Percentiles rank a stretch among this genome's conserved stretches.
Evolutionary conservation across 53 echinoderm and acorn worm genomes (phyloP).

Genomic region (Echinarachnius parma): DNA sequence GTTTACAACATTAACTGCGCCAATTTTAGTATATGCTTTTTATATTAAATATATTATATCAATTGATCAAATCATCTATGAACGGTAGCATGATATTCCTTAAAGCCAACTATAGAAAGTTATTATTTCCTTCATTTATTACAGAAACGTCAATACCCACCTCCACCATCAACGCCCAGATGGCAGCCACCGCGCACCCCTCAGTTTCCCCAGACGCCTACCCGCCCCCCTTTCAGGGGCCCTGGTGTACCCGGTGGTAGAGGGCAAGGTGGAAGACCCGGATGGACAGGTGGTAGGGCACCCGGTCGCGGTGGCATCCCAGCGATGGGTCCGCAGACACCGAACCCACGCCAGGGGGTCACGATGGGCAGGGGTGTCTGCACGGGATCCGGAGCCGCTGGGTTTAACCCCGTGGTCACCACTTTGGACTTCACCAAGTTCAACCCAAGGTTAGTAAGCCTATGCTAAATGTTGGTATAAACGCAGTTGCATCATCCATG

Average conservation of each 20-base stretch:
- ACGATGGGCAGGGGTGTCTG: background rate
- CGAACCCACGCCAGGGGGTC: background rate
- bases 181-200: slow-evolving; percentile 22
- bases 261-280: background rate
- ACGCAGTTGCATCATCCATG: too few relatives aligned
- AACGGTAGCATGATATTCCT: background rate
- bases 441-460: slow-evolving; percentile 39
- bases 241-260: background rate
- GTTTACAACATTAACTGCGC: too few relatives aligned
- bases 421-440: slow-evolving; percentile 58
- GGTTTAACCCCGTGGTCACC: slow-evolving; percentile 14
- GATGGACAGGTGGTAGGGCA: background rate
- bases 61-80: background rate
- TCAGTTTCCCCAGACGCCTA: slow-evolving; percentile 29
- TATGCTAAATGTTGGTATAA: too few relatives aligned
- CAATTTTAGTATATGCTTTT: too few relatives aligned
- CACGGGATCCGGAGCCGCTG: background rate
- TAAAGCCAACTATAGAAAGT: too few relatives aligned
- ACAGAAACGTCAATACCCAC: slow-evolving; percentile 34
- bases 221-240: background rate
- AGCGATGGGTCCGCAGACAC: background rate
- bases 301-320: background rate
- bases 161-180: slow-evolving; percentile 1
- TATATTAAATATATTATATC: too few relatives aligned
- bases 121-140: background rate